Percentiles rank a stretch among this genome's conserved stretches.
Conservation (phyloP, 1,140 invertebrate genomes). For the Bradysia coprophila region DNA sequence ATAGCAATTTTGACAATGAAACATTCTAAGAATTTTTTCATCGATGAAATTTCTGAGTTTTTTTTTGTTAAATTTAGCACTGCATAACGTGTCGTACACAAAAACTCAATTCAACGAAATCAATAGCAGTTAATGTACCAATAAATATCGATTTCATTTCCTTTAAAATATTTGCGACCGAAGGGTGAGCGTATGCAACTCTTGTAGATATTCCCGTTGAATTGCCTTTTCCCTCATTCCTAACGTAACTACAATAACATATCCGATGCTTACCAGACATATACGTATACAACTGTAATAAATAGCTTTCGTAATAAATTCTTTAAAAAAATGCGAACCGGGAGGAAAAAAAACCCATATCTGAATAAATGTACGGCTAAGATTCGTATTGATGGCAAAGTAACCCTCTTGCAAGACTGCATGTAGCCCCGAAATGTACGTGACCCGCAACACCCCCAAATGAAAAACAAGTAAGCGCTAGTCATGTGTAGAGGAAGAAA, state of each 20-base stretch:
- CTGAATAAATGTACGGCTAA: neutral
- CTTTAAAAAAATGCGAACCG: neutral
- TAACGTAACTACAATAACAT: too few species aligned
- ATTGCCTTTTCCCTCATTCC: neutral
- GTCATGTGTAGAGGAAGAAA: neutral
- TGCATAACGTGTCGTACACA: neutral
- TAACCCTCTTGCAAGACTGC: neutral
- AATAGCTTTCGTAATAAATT: neutral
- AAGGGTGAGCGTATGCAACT: neutral
- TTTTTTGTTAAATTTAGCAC: neutral
- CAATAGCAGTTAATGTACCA: neutral
- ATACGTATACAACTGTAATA: neutral
- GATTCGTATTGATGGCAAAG: too few species aligned
- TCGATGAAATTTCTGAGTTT: neutral
- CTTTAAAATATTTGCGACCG: neutral
- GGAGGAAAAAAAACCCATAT: neutral
- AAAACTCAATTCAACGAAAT: neutral
- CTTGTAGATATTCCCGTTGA: neutral
- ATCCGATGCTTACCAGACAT: too few species aligned
- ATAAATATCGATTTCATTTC: neutral
- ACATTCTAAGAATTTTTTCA: too few species aligned
- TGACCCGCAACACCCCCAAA: neutral
- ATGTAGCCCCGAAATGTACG: neutral
- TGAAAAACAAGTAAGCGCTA: neutral
- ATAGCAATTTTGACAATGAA: too few species aligned